Evolutionary conservation across 2,888 invertebrate species (phyloP).

Genomic region (Apodemia hepburni): DNA sequence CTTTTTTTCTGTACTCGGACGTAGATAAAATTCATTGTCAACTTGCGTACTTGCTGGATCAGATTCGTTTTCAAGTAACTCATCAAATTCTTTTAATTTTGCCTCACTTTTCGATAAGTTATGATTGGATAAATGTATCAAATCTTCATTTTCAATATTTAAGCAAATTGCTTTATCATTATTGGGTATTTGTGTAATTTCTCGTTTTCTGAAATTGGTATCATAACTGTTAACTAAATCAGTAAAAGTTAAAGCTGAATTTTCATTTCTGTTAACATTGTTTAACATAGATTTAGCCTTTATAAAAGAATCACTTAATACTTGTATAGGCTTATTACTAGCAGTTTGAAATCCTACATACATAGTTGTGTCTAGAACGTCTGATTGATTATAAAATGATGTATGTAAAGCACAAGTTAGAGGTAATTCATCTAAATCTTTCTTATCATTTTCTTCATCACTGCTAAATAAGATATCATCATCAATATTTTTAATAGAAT

Average conservation of each 20-base stretch:
- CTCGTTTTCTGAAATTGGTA: slow-evolving; percentile 15
- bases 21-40: not conserved
- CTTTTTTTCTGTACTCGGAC: not conserved
- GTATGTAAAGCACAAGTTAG: slow-evolving; percentile 57
- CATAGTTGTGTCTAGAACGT: slow-evolving; percentile 53
- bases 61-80: not conserved
- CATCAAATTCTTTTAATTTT: not conserved
- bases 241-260: slow-evolving; percentile 37
- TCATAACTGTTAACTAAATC: slow-evolving; percentile 46
- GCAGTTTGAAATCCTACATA: slow-evolving; percentile 69
- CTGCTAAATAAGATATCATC: slow-evolving; percentile 67
- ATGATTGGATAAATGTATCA: not conserved
- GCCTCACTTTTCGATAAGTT: not conserved
- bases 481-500: slow-evolving; percentile 34
- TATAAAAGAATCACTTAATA: slow-evolving; percentile 49
- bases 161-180: slow-evolving; percentile 11
- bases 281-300: slow-evolving; percentile 54
- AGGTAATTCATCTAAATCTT: slow-evolving; percentile 48
- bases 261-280: slow-evolving; percentile 34
- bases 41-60: not conserved
- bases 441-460: slow-evolving; percentile 56
- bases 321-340: slow-evolving; percentile 61
- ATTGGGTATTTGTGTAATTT: slow-evolving; percentile 1
- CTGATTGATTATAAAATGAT: slow-evolving; percentile 45
- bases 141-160: not conserved